Conservation (phyloP, 2,888 invertebrate genomes). For the Eulithis testata region DNA sequence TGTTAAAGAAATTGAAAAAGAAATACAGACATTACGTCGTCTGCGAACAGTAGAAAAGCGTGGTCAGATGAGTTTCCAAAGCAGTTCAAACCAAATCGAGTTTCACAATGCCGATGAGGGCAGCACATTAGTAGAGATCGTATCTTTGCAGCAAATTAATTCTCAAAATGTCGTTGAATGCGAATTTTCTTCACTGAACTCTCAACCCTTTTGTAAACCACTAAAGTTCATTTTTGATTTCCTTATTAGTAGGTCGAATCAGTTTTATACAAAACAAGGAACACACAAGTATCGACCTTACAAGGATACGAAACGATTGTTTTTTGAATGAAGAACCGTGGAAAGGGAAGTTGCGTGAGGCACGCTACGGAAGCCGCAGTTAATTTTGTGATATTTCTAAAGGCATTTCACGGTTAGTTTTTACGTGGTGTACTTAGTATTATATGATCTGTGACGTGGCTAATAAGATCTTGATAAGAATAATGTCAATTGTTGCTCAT, state of each 20-base stretch:
- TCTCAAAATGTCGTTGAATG: conserved; percentile 17
- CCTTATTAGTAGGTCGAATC: not conserved
- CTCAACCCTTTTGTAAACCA: not conserved
- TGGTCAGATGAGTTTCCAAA: not conserved
- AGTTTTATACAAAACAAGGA: not conserved
- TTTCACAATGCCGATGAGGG: conserved; percentile 5
- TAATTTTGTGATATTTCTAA: conserved; percentile 27
- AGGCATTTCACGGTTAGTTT: conserved; percentile 17
- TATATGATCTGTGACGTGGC: not conserved
- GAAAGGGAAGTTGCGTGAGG: conserved; percentile 18
- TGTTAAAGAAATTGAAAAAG: too few species aligned
- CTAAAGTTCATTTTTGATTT: not conserved
- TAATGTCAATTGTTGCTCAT: conserved; percentile 12
- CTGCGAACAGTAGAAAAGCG: too few species aligned
- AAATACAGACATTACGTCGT: too few species aligned
- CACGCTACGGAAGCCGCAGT: conserved; percentile 28
- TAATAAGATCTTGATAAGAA: conserved; percentile 11
- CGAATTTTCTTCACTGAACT: not conserved
- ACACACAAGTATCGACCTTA: not conserved
- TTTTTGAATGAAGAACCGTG: not conserved
- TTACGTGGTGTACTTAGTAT: not conserved
- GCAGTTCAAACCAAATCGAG: not conserved
- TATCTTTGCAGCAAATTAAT: conserved; percentile 17
- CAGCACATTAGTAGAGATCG: conserved; percentile 14
- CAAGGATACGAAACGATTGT: not conserved